Conservation (phyloP, 37 sponge, comb jelly and placozoan genomes). For the Cladorhizidae sp. region DNA sequence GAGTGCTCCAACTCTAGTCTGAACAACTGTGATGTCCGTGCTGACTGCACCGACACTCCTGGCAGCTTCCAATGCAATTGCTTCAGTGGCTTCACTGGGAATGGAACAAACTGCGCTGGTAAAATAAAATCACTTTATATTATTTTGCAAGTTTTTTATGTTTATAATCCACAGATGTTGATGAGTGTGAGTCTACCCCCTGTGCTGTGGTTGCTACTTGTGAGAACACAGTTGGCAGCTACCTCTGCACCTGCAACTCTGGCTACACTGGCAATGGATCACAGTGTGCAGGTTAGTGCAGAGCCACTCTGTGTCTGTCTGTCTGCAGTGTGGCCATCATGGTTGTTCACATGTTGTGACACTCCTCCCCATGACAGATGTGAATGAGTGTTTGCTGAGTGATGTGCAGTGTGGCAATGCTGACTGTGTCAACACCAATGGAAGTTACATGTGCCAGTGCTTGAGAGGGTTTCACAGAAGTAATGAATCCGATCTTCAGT, state of each 20-base stretch:
- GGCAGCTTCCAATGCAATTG: slow-evolving; percentile 46
- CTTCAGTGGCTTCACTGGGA: slow-evolving; percentile 24
- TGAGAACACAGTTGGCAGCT: slow-evolving; percentile 14
- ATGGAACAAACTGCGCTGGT: slow-evolving; percentile 14
- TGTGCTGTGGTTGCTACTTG: background rate
- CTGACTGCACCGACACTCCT: slow-evolving; percentile 35
- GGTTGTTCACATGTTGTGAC: background rate
- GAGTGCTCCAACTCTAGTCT: slow-evolving; percentile 4
- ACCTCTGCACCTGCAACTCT: slow-evolving; percentile 2
- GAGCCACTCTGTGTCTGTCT: no score
- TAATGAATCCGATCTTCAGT: background rate
- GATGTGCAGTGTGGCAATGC: background rate
- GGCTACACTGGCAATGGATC: slow-evolving; percentile 28
- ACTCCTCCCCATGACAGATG: background rate
- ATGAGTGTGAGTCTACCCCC: no score
- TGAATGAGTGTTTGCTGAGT: background rate
- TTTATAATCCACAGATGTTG: no score
- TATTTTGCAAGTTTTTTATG: no score
- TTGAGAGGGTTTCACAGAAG: background rate
- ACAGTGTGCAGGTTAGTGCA: no score
- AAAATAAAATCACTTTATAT: background rate
- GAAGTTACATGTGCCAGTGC: background rate
- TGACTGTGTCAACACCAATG: background rate
- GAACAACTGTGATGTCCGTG: background rate
- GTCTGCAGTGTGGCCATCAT: background rate